Base-by-base conservation (phyloP, 2,888 invertebrate genomes). In the Phalera bucephala region DNA sequence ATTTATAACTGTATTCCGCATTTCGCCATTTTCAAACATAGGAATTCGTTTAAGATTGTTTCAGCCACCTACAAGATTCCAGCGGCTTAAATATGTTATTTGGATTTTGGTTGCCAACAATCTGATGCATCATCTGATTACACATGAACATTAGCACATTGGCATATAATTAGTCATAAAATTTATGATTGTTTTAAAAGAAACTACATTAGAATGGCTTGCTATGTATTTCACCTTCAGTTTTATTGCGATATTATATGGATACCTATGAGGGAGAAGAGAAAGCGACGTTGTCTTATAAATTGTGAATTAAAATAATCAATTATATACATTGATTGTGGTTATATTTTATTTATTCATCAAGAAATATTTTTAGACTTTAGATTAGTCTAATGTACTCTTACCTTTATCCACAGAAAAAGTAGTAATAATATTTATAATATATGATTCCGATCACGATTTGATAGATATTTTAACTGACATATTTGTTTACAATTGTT, bases 31-130 rank as follows among this genome's bases (percentile, higher is more conserved):
- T 63, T 56, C 61, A 55, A 63, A 63, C 58, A 49, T 53, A 60
- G 64, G 61, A 67, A 67, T 68, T 65, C 63, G 63, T 67, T 64
- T 67, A 56, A 66, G 58, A 63, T 66, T 58, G 53, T 51, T 63
- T 48, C 51, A 55, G 38, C 54, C 53, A 66, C 56, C 61, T 56
- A 60, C 63, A 53, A 54, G 48, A 62, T 58, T 56, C 51, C 54
- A 32, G 51, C 43, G 37, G 46, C 33, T 40, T 32, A 59, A 59
- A 58, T 64, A 55, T 51, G 37, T 45, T 52, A 65, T 63, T 61
- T 50, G 45, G 33, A 42, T 49, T 34, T 49, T 39, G 36, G 38
- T 52, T 55, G 40, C 47, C 44, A 45, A 55, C 47, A 42, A 43
- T 48, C 46, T 36, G 36, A 47, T 55, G 45, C 33, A 46, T 43